Evolutionary conservation across 2,113 vertebrate genomes (phyloP), one percentile per base, ranked within the genome.

Genomic region (Cettia cetti): DNA sequence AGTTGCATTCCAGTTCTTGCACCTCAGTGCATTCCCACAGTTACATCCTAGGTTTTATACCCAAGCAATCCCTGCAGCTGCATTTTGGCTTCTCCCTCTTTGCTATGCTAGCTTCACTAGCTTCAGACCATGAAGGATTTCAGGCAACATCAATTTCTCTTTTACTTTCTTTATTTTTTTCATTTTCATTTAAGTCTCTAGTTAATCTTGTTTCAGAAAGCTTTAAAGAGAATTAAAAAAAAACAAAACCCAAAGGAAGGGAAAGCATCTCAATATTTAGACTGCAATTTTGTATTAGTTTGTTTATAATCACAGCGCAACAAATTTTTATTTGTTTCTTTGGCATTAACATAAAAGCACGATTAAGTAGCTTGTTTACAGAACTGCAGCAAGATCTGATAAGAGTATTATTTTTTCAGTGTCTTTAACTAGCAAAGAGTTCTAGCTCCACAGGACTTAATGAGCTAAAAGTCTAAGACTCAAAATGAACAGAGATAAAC

Each of bases 341-440:
- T 96, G 89, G 69, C 80, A 87, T 57, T 64, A 82, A 94, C 80
- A 95, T 91, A 92, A 96, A 97, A 95, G 81, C 52, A 72, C 37
- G 11, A 93, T 96, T 91, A 91, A 92, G 74, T 21, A 64, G 65
- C 7, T 91, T 94, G 81, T 92, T 95, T 95, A 95, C 49, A 89
- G 61, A 87, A 82, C 35, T 79, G 69, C 61, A 92, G 82, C 44
- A 89, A 83, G 72, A 90, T 93, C 89, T 81, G 89, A 89, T 92
- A 95, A 89, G 39, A 64, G 24, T 22, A 56, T 59, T 45, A 18
- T 18, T 76, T 77, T 68, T 69, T 61, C 9, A n/a, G 26, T 42
- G 23, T 70, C 47, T 70, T 91, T 68, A 90, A 88, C 82, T 57
- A 72, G 57, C 31, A 45, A 50, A 69, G 63, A 83, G n/a, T 60